phyloP scores from a whole-genome alignment of 2,797 vertebrate genomes.

The Holocentrus rufus region DNA sequence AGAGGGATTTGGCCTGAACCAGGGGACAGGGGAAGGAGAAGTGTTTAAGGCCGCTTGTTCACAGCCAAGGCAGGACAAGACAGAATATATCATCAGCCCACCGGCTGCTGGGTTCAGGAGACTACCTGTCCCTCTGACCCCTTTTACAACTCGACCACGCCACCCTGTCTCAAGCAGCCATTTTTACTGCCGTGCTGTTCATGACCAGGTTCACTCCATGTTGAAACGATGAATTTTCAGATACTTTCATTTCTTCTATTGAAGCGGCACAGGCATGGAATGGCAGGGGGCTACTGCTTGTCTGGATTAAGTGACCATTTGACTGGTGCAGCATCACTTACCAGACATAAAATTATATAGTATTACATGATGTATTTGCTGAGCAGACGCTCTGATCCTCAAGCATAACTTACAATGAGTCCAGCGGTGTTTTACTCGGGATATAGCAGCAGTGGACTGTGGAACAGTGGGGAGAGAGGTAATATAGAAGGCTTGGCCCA shows the following conservation, averaged over 20 bases:
- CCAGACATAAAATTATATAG: constrained; percentile 52
- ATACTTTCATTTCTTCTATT: constrained; percentile 7
- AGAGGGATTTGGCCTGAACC: constrained; percentile 40
- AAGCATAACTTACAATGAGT: constrained; percentile 50
- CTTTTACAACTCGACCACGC: background rate
- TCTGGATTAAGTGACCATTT: constrained; percentile 25
- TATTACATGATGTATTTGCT: constrained; percentile 50
- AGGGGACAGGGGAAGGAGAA: constrained; percentile 60
- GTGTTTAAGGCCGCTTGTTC: constrained; percentile 50
- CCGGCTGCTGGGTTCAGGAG: constrained; percentile 6
- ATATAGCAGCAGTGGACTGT: constrained; percentile 31
- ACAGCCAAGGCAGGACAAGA: constrained; percentile 47
- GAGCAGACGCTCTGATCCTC: constrained; percentile 52
- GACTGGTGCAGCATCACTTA: constrained; percentile 39
- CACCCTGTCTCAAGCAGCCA: constrained; percentile 4
- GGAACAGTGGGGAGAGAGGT: constrained; percentile 22
- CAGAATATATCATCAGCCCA: constrained; percentile 39
- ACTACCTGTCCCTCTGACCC: background rate
- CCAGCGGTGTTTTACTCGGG: constrained; percentile 42
- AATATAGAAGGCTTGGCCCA: constrained; percentile 39
- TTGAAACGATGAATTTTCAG: background rate
- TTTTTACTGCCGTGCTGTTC: background rate
- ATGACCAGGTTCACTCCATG: background rate
- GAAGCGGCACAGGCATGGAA: constrained; percentile 13
- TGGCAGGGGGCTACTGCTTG: background rate